Percentiles rank a stretch among this genome's conserved stretches.
These are phyloP conservation scores for Protobothrops flavoviridis DNA, from an alignment of 2,113 vertebrate genomes.

Conservation along the genomic window DNA sequence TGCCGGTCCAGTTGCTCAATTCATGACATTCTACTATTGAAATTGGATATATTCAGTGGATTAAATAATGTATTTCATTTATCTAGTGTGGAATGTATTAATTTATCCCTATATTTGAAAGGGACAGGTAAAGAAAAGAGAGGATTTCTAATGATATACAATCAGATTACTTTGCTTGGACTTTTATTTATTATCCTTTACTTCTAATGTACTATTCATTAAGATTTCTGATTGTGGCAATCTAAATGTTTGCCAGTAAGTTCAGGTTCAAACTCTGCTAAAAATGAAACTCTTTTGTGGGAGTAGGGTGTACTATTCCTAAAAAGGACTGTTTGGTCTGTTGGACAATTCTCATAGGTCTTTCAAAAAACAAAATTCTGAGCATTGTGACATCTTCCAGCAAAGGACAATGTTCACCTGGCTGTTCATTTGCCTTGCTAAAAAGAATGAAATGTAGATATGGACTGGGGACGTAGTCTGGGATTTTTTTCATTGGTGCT, in stretches of 20 bases:
- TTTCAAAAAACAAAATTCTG: neutral
- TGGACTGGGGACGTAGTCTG: constrained; percentile 62
- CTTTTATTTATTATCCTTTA: neutral
- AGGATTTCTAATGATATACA: neutral
- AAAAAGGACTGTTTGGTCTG: neutral
- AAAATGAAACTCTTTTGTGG: neutral
- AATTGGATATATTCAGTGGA: neutral
- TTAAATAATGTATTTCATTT: neutral
- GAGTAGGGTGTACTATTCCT: neutral
- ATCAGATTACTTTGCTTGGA: neutral
- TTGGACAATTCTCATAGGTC: accelerated
- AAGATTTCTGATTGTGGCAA: neutral
- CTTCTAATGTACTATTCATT: neutral
- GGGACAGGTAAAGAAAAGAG: neutral
- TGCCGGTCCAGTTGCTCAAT: neutral
- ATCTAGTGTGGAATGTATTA: neutral
- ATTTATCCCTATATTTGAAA: neutral
- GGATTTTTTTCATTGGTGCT: neutral
- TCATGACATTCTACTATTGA: neutral
- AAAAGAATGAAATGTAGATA: constrained; percentile 74
- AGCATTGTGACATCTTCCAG: neutral
- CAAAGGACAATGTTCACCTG: constrained; percentile 24
- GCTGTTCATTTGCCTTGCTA: constrained; percentile 58
- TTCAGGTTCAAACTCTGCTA: neutral
- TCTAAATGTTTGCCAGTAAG: neutral